phyloP scores from a whole-genome alignment of 2,113 vertebrate species.

The Aspidoscelis tigris region DNA sequence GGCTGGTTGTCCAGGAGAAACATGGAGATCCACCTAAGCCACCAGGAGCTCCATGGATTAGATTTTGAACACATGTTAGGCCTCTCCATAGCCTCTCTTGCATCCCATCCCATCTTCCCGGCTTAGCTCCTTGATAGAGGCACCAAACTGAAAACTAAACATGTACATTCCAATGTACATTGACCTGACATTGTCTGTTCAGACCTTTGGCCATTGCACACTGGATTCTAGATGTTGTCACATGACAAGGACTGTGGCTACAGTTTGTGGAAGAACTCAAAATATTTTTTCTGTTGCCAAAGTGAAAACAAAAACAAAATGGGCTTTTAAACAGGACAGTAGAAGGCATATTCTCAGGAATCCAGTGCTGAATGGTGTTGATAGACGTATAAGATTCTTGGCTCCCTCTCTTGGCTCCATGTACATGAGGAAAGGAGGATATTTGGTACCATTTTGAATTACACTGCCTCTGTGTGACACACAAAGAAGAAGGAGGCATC shows the following conservation, averaged over 20 bases:
- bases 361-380: constrained; percentile 15
- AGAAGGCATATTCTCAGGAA: neutral
- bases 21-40: too few species aligned
- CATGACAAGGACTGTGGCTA: neutral
- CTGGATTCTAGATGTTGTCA: neutral
- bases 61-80: neutral
- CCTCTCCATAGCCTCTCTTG: neutral
- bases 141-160: neutral
- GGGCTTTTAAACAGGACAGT: neutral
- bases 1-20: too few species aligned
- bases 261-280: neutral
- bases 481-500: too few species aligned
- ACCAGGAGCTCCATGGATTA: neutral
- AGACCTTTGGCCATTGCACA: neutral
- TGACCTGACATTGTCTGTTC: neutral
- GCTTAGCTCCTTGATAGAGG: neutral
- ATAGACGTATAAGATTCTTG: neutral
- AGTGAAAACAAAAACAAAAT: neutral
- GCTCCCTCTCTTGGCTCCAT: neutral
- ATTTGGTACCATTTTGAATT: too few species aligned
- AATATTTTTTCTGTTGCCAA: neutral
- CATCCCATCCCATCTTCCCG: too few species aligned
- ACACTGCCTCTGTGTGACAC: too few species aligned
- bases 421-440: too few species aligned
- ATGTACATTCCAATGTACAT: neutral